Base-by-base conservation (phyloP, 2,113 vertebrate genomes). In the Petrocephalus zakoni region DNA sequence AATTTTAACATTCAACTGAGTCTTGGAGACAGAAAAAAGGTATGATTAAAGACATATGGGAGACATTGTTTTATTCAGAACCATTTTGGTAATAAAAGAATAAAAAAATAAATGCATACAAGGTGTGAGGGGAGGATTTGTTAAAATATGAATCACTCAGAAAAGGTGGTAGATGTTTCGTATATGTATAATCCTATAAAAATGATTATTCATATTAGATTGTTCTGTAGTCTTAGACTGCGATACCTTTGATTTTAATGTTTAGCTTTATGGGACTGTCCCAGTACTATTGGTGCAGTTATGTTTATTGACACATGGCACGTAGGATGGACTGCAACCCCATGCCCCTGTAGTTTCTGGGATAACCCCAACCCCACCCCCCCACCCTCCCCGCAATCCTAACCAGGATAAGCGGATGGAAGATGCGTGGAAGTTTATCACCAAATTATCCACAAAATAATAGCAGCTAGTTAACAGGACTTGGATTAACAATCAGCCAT, bases 1-100 rank as follows among this genome's bases (percentile, higher is more conserved):
- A 78, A 78, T 78, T 78, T 78, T 78, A 78, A 78, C 72, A 78
- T 42, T 78, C 72, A 78, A 42, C 34, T 78, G 72, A 17, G 72
- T 42, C 72, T 78, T 5, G 6, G 61, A 68, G 61, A 13, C 61
- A 10, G n/a, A 78, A 29, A 78, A 42, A 78, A 42, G 72, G 72
- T 78, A n/a, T 78, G 72, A 78, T 78, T 78, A 78, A 78, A 78
- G 34, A 78, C 17, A 37, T 10, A 34, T 15, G 37, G 19, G 5
- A 78, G 72, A 42, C 15, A 42, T 8, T 2, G 29, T 78, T 42
- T 29, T 78, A 42, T 78, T 78, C 72, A 42, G 15, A 78, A 42
- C 34, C 72, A 78, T 78, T 78, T 75, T 75, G 34, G 13, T 78
- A 37, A 78, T 78, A 42, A 19, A 78, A 78, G 72, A 78, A 34